Base-by-base conservation (phyloP, 2,113 vertebrate species). In the Phocoena sinus region DNA sequence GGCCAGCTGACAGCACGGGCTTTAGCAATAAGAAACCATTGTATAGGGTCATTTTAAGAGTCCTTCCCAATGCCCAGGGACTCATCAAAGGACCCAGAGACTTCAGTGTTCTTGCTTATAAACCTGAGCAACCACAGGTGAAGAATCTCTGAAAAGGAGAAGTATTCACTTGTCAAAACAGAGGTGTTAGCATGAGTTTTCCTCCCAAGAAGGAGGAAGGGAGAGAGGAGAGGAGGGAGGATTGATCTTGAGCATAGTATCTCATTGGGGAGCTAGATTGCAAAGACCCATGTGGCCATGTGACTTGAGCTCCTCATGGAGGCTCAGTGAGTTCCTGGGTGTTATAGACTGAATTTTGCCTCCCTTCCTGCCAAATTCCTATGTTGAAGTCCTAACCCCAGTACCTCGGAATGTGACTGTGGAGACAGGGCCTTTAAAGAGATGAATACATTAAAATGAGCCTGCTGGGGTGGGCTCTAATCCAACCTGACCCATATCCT, bases 231-330 rank as follows among this genome's bases (percentile, higher is more conserved):
- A 14, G 7, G 13, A 18, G 6, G 10, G 8, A 25, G 0, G 23
- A 8, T 23, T 3, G 18, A 10, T 47, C 21, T 17, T 6, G 21
- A 71, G 28, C 28, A 5, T 1, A 12, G 47, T 94, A 23, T 25
- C 38, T 6, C 20, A 10, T 8, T 0, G 4, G 38, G 38, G 67
- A 38, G 44, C 38, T 1, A 5, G 23, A 67, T 0, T 2, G 13
- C n/a, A 5, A 47, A 31, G 63, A 26, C n/a, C 23, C 2, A 0
- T 0, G 1, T 1, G 26, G 12, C 15, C 12, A 0, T 7, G 8
- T 0, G 73, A 25, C 3, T 8, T 2, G 1, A 13, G 14, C 13
- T 3, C 33, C 56, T 33, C 8, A 0, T 1, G 11, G 41, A 50
- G 53, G 41, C 63, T 65, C 31, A 2, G 6, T 2, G 50, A 82